Evolutionary conservation across 23 tunicate genomes (phyloP), one percentile per base, ranked within the genome.

Genomic region (Trididemnum clinides): DNA sequence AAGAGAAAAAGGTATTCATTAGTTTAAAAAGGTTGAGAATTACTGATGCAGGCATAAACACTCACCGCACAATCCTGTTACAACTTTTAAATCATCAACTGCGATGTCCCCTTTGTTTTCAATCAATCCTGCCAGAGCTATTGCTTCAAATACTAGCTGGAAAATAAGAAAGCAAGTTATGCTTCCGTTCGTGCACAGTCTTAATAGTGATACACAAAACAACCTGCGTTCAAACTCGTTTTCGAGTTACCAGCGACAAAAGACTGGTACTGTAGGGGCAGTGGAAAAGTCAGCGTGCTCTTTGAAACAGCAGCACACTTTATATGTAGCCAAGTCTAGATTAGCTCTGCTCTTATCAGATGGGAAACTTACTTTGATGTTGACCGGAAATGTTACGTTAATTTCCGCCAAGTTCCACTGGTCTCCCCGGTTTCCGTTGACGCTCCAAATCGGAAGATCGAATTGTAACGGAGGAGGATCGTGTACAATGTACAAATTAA

Each of bases 51-150:
- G 5, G 27, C 20, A 10, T 10, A n/a, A 59, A 19, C 20, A 84
- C 88, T 71, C 31, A 90, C 95, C 86, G 64, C 95, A 90, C 2
- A 18, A 31, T 15, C 87, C 87, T 0, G 65, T 51, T 18, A 34
- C 82, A 29, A 92, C 81, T 20, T 69, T 39, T 15, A 92, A 33
- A 33, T 87, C 91, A 51, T 92, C 97, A 0, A 92, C 82, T 28
- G 91, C 97, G 28, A 92, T 76, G 34, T 92, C 97, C 57, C 97
- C 97, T 31, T 59, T 38, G 77, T 87, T 92, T 39, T 92, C 91
- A 23, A 82, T 7, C 29, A 78, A 29, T 28, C 83, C 82, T 51
- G 50, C 2, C 36, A 39, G 32, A 1, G 90, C 87, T 6, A 51
- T 77, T 0, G 80, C 91, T 59, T 92, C 97, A 34, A 92, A 92